Evolutionary conservation across 2,888 invertebrate genomes (phyloP), one percentile per base, ranked within the genome.

Genomic region (Strigamia maritima): DNA sequence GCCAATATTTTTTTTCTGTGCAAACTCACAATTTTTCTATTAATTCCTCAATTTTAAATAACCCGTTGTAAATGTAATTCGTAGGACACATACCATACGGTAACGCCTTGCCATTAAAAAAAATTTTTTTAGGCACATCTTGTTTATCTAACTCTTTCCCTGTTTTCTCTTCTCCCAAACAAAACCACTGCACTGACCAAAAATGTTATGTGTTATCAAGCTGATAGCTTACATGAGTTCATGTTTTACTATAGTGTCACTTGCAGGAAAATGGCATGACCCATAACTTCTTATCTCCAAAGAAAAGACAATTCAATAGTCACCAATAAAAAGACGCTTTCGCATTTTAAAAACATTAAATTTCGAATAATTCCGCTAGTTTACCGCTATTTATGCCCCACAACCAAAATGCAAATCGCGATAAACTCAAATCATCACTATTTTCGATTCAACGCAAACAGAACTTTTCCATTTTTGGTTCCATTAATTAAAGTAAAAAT

Each of bases 161-260:
- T 19, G 60, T 65, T 65, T 65, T 24, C 60, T 65, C 60, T 65
- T 65, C 22, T 49, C 4, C 7, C 12, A 22, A 22, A 65, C 60
- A 65, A 65, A 65, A 65, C 60, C 60, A 22, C 60, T 22, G 19
- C 22, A 35, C 24, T 65, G 60, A 24, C 60, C 60, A 44, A 19
- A 65, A 65, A 22, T 65, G 60, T 65, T 65, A 22, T 65, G 22
- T 65, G 60, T 65, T 65, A 65, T 65, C 60, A 65, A 65, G 60
- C 60, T 65, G 60, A 65, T 24, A 22, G 60, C 60, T 65, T 24
- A 65, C 60, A 65, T 4, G 60, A 65, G 60, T 65, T 65, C 60
- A 19, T 65, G 60, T 65, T 65, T 65, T 65, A n/a, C 60, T 65
- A n/a, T 22, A 3, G 60, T 65, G 60, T 65, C 60, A 65, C 24